phyloP scores from a whole-genome alignment of 2,113 vertebrate genomes.

The Herpetotheres cachinnans region DNA sequence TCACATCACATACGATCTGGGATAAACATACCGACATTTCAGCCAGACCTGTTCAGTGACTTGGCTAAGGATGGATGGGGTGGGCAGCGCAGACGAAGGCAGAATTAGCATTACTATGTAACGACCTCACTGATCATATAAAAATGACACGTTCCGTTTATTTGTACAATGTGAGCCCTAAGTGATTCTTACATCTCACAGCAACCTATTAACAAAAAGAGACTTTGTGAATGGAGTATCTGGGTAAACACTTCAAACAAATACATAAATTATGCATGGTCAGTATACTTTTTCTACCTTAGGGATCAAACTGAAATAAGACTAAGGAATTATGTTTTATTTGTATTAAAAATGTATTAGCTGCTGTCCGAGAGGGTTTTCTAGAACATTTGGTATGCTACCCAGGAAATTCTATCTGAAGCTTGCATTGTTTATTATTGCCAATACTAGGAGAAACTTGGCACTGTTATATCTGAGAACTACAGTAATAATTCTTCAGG shows the following conservation, averaged over 20 bases:
- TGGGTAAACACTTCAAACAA: conserved; percentile 56
- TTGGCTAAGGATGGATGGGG: neutral
- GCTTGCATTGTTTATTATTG: conserved; percentile 50
- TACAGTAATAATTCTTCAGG: conserved; percentile 41
- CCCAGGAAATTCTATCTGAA: conserved; percentile 49
- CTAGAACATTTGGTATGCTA: conserved; percentile 57
- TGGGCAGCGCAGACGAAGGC: neutral
- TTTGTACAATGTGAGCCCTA: neutral
- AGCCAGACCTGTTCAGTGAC: neutral
- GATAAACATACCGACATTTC: neutral
- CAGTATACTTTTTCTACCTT: conserved; percentile 7
- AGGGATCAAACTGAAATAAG: conserved; percentile 34
- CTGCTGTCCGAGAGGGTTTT: conserved; percentile 51
- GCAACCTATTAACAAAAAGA: conserved; percentile 26
- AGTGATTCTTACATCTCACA: neutral
- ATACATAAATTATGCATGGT: conserved; percentile 53
- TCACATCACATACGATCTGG: neutral
- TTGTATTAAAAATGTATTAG: conserved; percentile 67
- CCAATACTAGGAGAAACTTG: conserved; percentile 34
- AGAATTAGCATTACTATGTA: neutral
- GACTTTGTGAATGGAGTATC: conserved; percentile 38
- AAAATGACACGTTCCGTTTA: neutral
- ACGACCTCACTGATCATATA: neutral
- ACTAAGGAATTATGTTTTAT: conserved; percentile 47
- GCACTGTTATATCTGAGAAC: conserved; percentile 2